Conservation (phyloP, 2,797 vertebrate genomes). For the Coreius guichenoti region DNA sequence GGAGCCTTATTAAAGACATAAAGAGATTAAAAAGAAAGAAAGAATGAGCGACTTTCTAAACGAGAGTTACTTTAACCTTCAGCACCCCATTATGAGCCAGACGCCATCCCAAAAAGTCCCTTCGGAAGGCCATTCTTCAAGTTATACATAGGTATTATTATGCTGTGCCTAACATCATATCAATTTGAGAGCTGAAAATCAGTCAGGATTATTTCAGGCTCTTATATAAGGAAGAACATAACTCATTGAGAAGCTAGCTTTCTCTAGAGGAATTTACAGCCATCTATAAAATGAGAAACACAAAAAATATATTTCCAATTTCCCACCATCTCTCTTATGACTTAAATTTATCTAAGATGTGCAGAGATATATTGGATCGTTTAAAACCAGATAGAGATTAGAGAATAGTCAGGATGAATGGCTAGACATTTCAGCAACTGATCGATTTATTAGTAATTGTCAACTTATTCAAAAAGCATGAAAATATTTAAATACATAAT, state of each 20-base stretch:
- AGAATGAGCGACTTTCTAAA: conserved; percentile 16
- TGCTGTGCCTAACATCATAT: conserved; percentile 26
- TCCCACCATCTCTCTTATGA: conserved; percentile 14
- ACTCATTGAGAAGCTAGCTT: conserved; percentile 26
- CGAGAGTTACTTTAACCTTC: conserved; percentile 34
- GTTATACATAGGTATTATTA: background rate
- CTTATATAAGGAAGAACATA: conserved; percentile 22
- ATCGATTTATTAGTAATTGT: background rate
- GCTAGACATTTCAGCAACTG: background rate
- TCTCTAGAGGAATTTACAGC: conserved; percentile 27
- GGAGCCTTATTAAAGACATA: conserved; percentile 20
- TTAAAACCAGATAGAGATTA: conserved; percentile 17
- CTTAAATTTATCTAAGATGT: conserved; percentile 11
- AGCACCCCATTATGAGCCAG: conserved; percentile 17
- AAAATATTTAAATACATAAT: too few relatives aligned
- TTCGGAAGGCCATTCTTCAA: conserved; percentile 11
- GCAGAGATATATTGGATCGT: background rate
- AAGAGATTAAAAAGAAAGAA: conserved; percentile 37
- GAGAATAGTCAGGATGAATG: background rate
- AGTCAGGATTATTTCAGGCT: conserved; percentile 28
- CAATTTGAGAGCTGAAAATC: conserved; percentile 20
- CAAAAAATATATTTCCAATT: conserved; percentile 22
- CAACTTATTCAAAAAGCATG: background rate
- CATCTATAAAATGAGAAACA: conserved; percentile 30
- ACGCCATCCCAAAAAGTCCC: background rate